phyloP scores from a whole-genome alignment of 2,888 invertebrate genomes.

The Acrocyrtus sp. region DNA sequence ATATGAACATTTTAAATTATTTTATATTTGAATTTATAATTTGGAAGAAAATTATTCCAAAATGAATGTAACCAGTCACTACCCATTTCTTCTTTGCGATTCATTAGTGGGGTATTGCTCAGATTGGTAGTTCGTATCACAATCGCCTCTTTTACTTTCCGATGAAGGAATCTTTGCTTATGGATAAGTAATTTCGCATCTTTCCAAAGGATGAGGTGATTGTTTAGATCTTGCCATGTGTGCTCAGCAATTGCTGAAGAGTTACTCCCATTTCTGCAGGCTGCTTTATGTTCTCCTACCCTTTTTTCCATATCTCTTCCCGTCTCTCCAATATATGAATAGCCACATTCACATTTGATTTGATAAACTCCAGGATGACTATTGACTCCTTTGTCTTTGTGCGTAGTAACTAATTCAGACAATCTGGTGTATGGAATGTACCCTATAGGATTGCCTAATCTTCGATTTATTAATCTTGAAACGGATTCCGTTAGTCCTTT shows the following conservation, averaged over 20 bases:
- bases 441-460: neutral
- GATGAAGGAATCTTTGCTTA: neutral
- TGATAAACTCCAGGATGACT: neutral
- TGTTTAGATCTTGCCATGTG: neutral
- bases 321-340: neutral
- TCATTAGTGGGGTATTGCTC: neutral
- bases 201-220: conserved; percentile 1
- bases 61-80: neutral
- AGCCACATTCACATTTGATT: neutral
- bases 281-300: neutral
- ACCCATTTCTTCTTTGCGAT: neutral
- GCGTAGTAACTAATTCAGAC: neutral
- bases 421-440: conserved; percentile 2
- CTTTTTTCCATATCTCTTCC: neutral
- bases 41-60: no score
- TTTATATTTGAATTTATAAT: no score
- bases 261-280: neutral
- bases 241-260: conserved; percentile 3
- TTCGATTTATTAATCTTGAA: neutral
- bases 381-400: neutral
- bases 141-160: neutral
- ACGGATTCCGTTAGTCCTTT: conserved; percentile 4
- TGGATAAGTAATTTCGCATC: neutral
- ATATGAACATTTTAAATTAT: no score
- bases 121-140: neutral